phyloP scores from a whole-genome alignment of 2,888 invertebrate species.

The Limnephilus lunatus region DNA sequence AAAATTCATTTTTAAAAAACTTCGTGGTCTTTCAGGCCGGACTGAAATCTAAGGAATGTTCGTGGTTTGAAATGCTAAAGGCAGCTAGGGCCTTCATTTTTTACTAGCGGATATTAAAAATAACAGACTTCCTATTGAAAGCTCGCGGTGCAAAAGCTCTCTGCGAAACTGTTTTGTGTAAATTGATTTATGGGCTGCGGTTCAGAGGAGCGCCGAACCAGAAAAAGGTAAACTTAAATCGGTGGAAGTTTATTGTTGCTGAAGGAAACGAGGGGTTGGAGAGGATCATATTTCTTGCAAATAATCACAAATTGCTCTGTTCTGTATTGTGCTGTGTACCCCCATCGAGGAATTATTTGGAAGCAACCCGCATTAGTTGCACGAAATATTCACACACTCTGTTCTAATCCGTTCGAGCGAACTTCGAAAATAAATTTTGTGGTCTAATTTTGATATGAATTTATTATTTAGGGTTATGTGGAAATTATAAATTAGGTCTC shows the following conservation, averaged over 20 bases:
- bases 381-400: background rate
- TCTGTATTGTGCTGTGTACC: background rate
- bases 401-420: background rate
- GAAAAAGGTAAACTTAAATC: slow-evolving; percentile 42
- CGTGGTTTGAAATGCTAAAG: background rate
- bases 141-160: slow-evolving; percentile 9
- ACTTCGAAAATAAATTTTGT: background rate
- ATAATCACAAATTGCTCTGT: slow-evolving; percentile 25
- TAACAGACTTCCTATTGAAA: slow-evolving; percentile 30
- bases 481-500: background rate
- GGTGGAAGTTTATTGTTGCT: slow-evolving; percentile 33
- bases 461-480: background rate
- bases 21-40: background rate
- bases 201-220: background rate
- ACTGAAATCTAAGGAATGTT: background rate
- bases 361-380: background rate
- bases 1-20: background rate
- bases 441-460: background rate
- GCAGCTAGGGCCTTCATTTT: background rate
- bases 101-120: slow-evolving; percentile 23
- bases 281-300: slow-evolving; percentile 33
- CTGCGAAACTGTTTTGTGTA: slow-evolving; percentile 28
- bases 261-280: slow-evolving; percentile 11
- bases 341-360: background rate
- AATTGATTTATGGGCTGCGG: slow-evolving; percentile 44